Base-by-base conservation (phyloP, 37 sponge, comb jelly and placozoan genomes). In the Chondrosia reniformis region DNA sequence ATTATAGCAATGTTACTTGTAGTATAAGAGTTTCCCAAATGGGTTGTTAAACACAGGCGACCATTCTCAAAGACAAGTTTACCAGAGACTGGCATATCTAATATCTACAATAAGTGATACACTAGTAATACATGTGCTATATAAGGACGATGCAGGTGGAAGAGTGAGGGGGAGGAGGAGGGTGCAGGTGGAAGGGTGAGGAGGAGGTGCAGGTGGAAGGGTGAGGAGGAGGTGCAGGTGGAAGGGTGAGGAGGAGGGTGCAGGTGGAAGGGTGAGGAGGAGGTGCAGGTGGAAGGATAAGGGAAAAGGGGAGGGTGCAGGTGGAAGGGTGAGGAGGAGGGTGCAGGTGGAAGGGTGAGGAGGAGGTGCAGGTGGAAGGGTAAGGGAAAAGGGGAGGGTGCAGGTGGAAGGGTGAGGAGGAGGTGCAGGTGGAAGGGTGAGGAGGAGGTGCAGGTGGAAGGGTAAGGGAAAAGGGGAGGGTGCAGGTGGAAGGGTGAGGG, bases 1-100 rank as follows among this genome's bases (percentile, higher is more conserved):
- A 86, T 78, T 6, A 83, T 58, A 25, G 77, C 87, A 30, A 88
- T 74, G 79, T 80, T 88, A 19, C 84, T 86, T n/a, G 76, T 9
- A 21, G 85, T 63, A 41, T 38, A 43, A 21, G 37, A 33, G 28
- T 86, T 78, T 2, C 80, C 84, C 5, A 93, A 36, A 30, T 63
- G 61, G 1, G 84, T 84, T 24, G 32, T 15, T 39, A 93, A 63
- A 12, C 4, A 21, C 63, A 83, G 63, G 34, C 45, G 5, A 25
- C 39, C 52, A 33, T 84, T 58, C 42, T 76, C 64, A 73, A 74
- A 79, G 17, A 45, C 59, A 5, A 78, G 54, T n/a, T 42, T 30
- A 13, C 75, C 74, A 46, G 45, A 38, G 19, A 64, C 59, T 31
- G 22, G 58, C 1, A 79, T 30, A 15, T 71, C 71, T 57, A 73